Conservation (phyloP, 1,140 invertebrate species). For the Colletes latitarsis region DNA sequence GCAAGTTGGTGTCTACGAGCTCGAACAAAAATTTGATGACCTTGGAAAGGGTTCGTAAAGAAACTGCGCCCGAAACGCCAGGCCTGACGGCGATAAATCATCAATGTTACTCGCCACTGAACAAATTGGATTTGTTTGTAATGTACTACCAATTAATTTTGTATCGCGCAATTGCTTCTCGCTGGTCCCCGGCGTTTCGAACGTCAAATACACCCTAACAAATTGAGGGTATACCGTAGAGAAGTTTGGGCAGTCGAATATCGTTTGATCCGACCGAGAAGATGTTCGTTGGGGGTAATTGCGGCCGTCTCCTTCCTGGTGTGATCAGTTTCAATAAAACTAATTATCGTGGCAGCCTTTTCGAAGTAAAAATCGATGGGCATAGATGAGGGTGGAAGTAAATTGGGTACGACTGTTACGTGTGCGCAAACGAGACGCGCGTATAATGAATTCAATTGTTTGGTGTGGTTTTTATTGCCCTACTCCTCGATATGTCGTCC, state of each 20-base stretch:
- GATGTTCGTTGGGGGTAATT: constrained; percentile 51
- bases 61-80: not conserved
- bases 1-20: too few species aligned
- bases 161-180: not conserved
- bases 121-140: constrained; percentile 14
- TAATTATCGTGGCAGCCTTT: constrained; percentile 56
- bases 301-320: constrained; percentile 48
- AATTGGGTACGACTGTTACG: constrained; percentile 61
- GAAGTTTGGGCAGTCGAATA: constrained; percentile 19
- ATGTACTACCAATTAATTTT: constrained; percentile 19
- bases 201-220: not conserved
- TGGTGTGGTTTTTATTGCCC: constrained; percentile 58
- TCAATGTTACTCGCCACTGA: not conserved
- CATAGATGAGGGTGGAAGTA: constrained; percentile 57
- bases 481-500: constrained; percentile 56
- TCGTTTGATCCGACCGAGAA: not conserved
- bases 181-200: not conserved
- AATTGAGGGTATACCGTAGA: not conserved
- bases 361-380: constrained; percentile 62
- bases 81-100: not conserved
- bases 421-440: constrained; percentile 53
- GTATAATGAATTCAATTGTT: constrained; percentile 68
- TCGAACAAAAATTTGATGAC: not conserved
- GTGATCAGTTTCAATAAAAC: constrained; percentile 63
- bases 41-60: not conserved